These are phyloP conservation scores for Pristionchus entomophagus DNA, from an alignment of 2,888 invertebrate species.

Conservation along the genomic window DNA sequence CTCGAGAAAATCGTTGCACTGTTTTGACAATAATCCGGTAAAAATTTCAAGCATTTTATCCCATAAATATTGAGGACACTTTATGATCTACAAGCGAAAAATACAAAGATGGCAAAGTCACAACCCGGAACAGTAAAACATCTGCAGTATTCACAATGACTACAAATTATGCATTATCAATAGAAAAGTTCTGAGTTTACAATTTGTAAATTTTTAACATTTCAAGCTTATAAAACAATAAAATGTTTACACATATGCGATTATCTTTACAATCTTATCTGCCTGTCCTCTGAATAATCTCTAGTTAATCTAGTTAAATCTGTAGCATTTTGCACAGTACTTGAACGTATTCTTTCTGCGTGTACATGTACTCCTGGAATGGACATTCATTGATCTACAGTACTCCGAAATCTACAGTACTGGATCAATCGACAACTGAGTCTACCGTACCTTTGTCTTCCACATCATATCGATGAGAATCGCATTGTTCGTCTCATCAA, in stretches of 20 bases:
- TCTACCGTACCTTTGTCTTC: slow-evolving; percentile 47
- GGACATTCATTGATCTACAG: too few species aligned
- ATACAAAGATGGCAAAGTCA: not conserved
- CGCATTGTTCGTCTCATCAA: slow-evolving; percentile 40
- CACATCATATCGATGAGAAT: slow-evolving; percentile 45
- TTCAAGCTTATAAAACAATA: too few species aligned
- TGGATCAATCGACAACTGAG: too few species aligned
- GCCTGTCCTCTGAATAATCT: too few species aligned
- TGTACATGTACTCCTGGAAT: slow-evolving; percentile 37
- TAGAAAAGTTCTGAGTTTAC: too few species aligned
- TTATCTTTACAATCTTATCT: too few species aligned
- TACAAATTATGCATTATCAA: not conserved
- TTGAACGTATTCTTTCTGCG: slow-evolving; percentile 7
- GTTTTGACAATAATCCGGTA: too few species aligned
- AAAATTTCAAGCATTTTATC: too few species aligned
- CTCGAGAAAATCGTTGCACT: too few species aligned
- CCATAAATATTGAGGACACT: not conserved
- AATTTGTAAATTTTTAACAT: too few species aligned
- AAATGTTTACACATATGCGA: too few species aligned
- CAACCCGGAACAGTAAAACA: not conserved
- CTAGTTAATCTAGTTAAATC: not conserved
- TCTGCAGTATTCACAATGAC: not conserved
- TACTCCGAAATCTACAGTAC: too few species aligned
- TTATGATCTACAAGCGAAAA: slow-evolving; percentile 9
- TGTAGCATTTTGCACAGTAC: slow-evolving; percentile 21